Percentiles rank a stretch among this genome's conserved stretches.
phyloP scores from a whole-genome alignment of 2,797 vertebrate species.

The Clarias fuscus region DNA sequence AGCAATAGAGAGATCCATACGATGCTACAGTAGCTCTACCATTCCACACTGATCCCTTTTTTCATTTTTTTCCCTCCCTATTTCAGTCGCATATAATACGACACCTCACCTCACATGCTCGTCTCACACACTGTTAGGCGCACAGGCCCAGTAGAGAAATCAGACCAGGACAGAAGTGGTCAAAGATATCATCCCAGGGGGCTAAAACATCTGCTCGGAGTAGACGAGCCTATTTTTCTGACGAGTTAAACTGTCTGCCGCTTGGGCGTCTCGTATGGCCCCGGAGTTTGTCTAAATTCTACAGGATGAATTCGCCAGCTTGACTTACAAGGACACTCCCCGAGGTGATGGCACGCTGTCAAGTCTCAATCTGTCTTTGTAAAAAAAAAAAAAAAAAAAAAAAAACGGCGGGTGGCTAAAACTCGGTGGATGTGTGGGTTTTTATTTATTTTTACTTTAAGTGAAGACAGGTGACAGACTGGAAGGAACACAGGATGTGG shows the following conservation, averaged over 20 bases:
- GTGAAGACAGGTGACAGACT: constrained; percentile 13
- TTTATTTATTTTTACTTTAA: constrained; percentile 12
- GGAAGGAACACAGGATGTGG: constrained; percentile 60
- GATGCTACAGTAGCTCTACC: background rate
- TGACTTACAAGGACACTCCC: constrained; percentile 48
- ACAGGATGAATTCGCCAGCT: constrained; percentile 26
- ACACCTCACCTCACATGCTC: background rate
- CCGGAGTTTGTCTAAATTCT: constrained; percentile 8
- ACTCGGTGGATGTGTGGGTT: constrained; percentile 42
- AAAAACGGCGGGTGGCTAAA: constrained; percentile 54
- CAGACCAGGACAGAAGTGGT: constrained; percentile 13
- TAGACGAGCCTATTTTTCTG: background rate
- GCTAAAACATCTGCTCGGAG: constrained; percentile 20
- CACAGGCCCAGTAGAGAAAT: background rate
- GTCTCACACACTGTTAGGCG: background rate
- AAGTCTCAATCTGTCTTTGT: constrained; percentile 65
- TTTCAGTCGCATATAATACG: background rate
- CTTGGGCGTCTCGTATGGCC: constrained; percentile 21
- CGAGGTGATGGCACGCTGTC: constrained; percentile 62
- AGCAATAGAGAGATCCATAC: background rate
- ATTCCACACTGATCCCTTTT: background rate
- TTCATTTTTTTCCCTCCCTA: background rate
- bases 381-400: constrained; percentile 18
- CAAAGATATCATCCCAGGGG: constrained; percentile 23
- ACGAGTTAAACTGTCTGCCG: background rate